Base-by-base conservation (phyloP, 2,113 vertebrate species). In the Prionailurus viverrinus region DNA sequence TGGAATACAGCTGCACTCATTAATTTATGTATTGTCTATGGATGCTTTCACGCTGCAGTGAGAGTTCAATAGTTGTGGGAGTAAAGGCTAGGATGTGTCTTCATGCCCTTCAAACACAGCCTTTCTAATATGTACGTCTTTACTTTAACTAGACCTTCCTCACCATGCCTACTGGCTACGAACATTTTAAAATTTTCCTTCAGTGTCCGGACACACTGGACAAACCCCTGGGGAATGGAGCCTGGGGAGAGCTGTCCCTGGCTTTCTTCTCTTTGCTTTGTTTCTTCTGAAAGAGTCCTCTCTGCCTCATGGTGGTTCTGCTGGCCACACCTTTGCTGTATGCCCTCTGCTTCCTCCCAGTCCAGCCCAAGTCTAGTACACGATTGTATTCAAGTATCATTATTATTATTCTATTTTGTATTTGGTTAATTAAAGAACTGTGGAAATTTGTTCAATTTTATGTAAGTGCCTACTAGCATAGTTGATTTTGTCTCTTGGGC, bases 181-280 rank as follows among this genome's bases (percentile, higher is more conserved):
- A 29, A 45, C 11, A 58, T 53, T 84, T 63, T 66, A 9, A 7
- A 73, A 15, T 82, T 33, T 66, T 10, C 18, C 1, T 85, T 73
- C 9, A 23, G 3, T 33, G 9, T 65, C 18, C 25, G 5, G 55
- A 51, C 63, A 13, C 15, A n/a, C 29, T 61, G 25, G 15, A 84
- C 51, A 80, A 71, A 33, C 4, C 4, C 41, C 27, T 16, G 0
- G 15, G 13, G 48, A 33, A 33, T 33, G 29, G 29, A 27, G 12
- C 23, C 16, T 51, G 2, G 0, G 5, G 41, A 7, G 1, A 33
- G 3, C 5, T 39, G 21, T 7, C 53, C 33, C 41, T 5, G 45
- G 53, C 16, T 71, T 55, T 23, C 45, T 74, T 82, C 33, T 39
- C 66, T 80, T 61, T 27, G 14, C 21, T 74, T 82, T 41, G 4